These are phyloP conservation scores for Crotalus viridis DNA, from an alignment of 2,113 vertebrate species.

Conservation along the genomic window DNA sequence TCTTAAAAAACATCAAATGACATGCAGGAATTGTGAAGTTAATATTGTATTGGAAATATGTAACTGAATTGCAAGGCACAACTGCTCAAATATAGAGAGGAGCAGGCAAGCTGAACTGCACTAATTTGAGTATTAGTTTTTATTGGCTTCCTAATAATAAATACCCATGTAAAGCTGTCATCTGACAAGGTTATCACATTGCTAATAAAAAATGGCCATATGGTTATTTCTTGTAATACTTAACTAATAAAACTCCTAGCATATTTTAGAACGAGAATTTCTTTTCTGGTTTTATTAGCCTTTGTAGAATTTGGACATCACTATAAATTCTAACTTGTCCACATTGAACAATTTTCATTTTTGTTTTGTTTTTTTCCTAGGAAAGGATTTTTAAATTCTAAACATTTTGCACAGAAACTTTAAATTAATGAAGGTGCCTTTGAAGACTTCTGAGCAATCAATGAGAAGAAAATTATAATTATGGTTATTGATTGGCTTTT, in stretches of 20 bases:
- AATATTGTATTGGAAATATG: not conserved
- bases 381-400: conserved; percentile 45
- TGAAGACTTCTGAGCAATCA: conserved; percentile 54
- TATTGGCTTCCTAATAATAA: not conserved
- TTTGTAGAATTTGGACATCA: not conserved
- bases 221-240: not conserved
- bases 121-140: conserved; percentile 16
- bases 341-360: not conserved
- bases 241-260: not conserved
- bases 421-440: conserved; percentile 58
- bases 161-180: not conserved
- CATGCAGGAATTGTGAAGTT: fast-evolving
- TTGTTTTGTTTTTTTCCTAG: conserved; percentile 18
- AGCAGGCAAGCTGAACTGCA: not conserved
- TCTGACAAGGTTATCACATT: not conserved
- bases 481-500: conserved; percentile 61
- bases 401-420: conserved; percentile 55
- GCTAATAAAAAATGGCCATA: not conserved
- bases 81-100: not conserved
- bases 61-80: not conserved
- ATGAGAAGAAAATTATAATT: conserved; percentile 66
- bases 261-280: not conserved
- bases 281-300: not conserved
- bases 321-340: not conserved
- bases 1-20: fast-evolving